phyloP scores from a whole-genome alignment of 2,797 vertebrate species.

The Lerista edwardsae region DNA sequence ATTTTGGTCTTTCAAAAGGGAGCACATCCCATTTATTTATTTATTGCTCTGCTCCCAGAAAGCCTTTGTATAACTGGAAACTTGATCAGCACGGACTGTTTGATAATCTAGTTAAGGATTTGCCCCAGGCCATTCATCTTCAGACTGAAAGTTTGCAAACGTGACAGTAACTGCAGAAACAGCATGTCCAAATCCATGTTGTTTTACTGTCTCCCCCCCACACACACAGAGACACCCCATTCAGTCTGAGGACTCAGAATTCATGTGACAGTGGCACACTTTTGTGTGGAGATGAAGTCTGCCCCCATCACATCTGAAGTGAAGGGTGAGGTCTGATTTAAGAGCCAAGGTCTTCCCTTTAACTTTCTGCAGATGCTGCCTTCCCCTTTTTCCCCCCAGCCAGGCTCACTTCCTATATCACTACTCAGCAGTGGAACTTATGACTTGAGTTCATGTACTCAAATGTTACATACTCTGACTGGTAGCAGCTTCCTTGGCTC shows the following conservation, averaged over 20 bases:
- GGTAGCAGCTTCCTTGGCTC: too few species aligned
- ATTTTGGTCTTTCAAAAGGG: not conserved
- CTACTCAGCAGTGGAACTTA: not conserved
- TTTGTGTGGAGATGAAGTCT: not conserved
- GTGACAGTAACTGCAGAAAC: not conserved
- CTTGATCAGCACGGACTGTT: not conserved
- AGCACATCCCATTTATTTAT: not conserved
- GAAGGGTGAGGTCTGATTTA: not conserved
- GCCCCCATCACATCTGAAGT: not conserved
- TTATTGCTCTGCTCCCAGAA: not conserved
- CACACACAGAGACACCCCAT: too few species aligned
- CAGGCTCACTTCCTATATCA: not conserved
- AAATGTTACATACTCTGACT: too few species aligned
- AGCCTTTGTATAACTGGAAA: not conserved
- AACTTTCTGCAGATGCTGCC: not conserved
- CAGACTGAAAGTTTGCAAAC: not conserved
- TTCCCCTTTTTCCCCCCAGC: not conserved
- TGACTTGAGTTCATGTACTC: too few species aligned
- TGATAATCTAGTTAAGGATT: slow-evolving; percentile 12
- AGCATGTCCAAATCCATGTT: not conserved
- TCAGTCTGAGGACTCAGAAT: not conserved
- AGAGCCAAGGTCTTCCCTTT: not conserved
- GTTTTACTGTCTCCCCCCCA: not conserved
- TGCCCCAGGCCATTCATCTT: not conserved
- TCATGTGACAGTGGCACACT: too few species aligned